Base-by-base conservation (phyloP, 1,140 invertebrate genomes). In the Heliconius nattereri region DNA sequence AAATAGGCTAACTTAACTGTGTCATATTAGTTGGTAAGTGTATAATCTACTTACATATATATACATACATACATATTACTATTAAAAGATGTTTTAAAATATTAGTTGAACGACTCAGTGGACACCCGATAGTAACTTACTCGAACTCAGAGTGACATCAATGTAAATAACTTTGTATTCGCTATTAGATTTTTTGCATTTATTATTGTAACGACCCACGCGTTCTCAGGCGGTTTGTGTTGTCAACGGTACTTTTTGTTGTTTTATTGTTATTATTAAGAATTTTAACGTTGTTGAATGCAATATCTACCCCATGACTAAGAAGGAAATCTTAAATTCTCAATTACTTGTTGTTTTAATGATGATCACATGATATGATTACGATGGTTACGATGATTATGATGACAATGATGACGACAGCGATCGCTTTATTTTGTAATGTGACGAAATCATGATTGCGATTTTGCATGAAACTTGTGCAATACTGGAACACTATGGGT, bases 251-350 rank as follows among this genome's bases (percentile, higher is more conserved):
- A 85, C 85, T 89, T 94, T 93, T 94, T 94, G 92, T 94, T 94
- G 78, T 92, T 92, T 94, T 94, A 94, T 94, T 94, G 92, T 94
- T 94, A 93, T 94, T 92, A 94, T 92, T 94, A 94, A 92, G 91
- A 94, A 89, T 92, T 94, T 93, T 94, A 93, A 94, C 86, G 87
- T 93, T 94, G 92, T 94, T 94, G 87, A 90, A 83, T 90, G 88
- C 90, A 94, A 92, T 93, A 89, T 87, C 87, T 85, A 85, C 79
- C 83, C 86, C 86, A 83, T 79, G 73, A 79, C 60, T 75, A 66
- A 16, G 60, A 29, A 66, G 26, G 60, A 66, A 66, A 66, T 66
- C 23, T 66, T 66, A 66, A 66, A 66, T 66, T 66, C 60, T 26
- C 60, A 66, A 66, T 66, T 26, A 66, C 11, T 66, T 66, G 60